phyloP scores from a whole-genome alignment of 2,797 vertebrate genomes.

The Peromyscus melanophrys region DNA sequence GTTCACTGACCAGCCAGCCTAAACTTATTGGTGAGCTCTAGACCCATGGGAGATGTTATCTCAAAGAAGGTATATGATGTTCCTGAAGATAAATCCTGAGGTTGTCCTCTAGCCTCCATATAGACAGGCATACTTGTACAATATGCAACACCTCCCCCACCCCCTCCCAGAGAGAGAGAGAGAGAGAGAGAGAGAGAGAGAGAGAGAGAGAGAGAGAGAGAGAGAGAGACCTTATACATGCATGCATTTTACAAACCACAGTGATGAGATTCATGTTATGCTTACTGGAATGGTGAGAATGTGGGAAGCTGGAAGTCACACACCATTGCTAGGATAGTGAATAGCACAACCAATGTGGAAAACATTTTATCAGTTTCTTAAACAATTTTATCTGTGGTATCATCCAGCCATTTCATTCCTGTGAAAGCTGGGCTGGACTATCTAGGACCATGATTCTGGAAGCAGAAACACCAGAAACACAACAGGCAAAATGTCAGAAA shows the following conservation, averaged over 20 bases:
- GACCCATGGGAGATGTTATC: neutral
- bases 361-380: neutral
- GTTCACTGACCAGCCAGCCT: neutral
- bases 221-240: neutral
- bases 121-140: neutral
- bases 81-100: neutral
- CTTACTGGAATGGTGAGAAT: neutral
- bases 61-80: neutral
- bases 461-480: slow-evolving; percentile 22
- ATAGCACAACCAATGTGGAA: neutral
- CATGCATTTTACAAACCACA: neutral
- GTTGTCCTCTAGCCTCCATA: neutral
- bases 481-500: slow-evolving; percentile 67
- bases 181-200: neutral
- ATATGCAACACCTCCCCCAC: neutral
- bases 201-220: neutral
- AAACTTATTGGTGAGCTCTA: neutral
- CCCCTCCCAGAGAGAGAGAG: neutral
- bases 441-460: slow-evolving; percentile 5
- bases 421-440: neutral
- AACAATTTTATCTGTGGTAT: neutral
- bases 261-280: neutral
- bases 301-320: neutral
- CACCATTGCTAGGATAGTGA: neutral
- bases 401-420: neutral